These are phyloP conservation scores for Latrodectus geometricus DNA, from an alignment of 1,140 invertebrate genomes.

Conservation along the genomic window DNA sequence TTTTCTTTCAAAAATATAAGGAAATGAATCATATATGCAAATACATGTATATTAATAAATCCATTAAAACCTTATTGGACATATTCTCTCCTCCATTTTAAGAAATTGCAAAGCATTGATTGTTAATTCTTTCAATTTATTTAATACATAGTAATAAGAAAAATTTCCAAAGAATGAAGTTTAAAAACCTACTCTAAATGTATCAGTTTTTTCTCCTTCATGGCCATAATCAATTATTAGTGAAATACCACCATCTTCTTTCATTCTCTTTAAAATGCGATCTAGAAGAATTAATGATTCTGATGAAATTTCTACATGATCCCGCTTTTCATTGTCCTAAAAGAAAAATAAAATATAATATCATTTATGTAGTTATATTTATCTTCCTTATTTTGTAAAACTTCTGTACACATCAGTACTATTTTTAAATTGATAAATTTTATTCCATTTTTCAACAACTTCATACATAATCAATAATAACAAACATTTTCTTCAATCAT, in stretches of 20 bases:
- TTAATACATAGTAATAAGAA: not conserved
- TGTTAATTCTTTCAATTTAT: too few species aligned
- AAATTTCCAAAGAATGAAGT: not conserved
- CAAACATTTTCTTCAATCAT: not conserved
- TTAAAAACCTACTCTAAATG: conserved; percentile 78
- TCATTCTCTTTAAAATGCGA: conserved; percentile 80
- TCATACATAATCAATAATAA: not conserved
- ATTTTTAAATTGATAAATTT: too few species aligned
- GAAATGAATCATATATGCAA: too few species aligned
- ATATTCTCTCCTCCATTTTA: too few species aligned
- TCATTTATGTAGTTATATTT: not conserved
- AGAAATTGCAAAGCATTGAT: too few species aligned
- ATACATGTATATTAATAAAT: too few species aligned
- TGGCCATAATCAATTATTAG: conserved; percentile 97
- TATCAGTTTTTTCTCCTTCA: conserved; percentile 85
- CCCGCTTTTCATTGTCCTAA: conserved; percentile 65
- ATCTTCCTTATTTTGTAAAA: too few species aligned
- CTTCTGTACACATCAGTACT: too few species aligned
- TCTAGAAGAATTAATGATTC: conserved; percentile 79
- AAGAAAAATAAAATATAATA: conserved; percentile 4
- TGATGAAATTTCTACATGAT: conserved; percentile 86
- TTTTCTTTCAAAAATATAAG: too few species aligned
- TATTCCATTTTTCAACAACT: not conserved
- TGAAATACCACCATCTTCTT: conserved; percentile 80
- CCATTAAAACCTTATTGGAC: too few species aligned